Conservation (phyloP, 37 sponge, comb jelly and placozoan genomes). For the Agelas oroides region DNA sequence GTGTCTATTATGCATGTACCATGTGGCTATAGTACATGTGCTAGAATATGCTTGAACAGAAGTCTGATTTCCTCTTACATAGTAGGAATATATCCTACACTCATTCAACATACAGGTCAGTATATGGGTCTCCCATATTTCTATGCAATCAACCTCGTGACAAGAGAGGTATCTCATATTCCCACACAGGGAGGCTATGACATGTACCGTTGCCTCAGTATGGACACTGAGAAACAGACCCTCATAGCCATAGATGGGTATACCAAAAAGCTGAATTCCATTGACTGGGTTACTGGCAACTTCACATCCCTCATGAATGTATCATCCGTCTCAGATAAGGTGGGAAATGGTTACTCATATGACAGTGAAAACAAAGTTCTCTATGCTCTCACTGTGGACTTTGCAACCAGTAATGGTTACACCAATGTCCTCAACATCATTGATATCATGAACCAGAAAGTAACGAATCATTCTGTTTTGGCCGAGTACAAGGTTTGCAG, state of each 20-base stretch:
- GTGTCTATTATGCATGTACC: too few species aligned
- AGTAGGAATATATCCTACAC: neutral
- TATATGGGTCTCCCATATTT: slow-evolving; percentile 1
- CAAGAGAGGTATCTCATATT: neutral
- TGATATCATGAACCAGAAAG: neutral
- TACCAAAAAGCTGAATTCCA: neutral
- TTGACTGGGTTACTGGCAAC: neutral
- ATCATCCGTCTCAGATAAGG: neutral
- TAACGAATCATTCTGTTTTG: neutral
- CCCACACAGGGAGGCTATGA: neutral
- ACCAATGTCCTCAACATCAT: neutral
- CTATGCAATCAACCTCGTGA: neutral
- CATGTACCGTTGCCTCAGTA: neutral
- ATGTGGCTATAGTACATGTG: too few species aligned
- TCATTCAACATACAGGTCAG: neutral
- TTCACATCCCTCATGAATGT: neutral
- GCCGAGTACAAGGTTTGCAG: neutral
- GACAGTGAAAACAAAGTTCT: neutral
- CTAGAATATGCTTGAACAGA: too few species aligned
- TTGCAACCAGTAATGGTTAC: neutral
- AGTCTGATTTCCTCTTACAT: neutral
- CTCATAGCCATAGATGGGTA: slow-evolving; percentile 1
- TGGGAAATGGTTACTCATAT: neutral
- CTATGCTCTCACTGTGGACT: neutral
- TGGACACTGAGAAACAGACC: neutral